These are phyloP conservation scores for Montipora capitata DNA, from an alignment of 92 coral and sea anemone species.

Conservation along the genomic window DNA sequence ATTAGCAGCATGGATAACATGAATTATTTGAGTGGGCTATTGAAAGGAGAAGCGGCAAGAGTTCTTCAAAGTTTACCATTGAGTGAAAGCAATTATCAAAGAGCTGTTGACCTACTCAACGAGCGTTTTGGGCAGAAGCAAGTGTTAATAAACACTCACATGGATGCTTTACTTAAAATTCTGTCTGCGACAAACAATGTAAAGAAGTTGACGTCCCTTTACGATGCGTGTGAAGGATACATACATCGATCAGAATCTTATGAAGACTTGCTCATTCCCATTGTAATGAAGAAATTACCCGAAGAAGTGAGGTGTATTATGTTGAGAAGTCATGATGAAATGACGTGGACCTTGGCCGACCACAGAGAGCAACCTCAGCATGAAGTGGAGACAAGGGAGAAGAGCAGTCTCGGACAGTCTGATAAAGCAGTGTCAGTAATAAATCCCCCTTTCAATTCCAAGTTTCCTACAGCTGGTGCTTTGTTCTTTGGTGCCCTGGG, in stretches of 20 bases:
- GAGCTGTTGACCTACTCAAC: constrained; percentile 30
- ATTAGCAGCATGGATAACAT: constrained; percentile 46
- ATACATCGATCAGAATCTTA: constrained; percentile 6
- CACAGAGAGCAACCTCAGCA: constrained; percentile 14
- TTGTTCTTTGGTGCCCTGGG: constrained; percentile 13
- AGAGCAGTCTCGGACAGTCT: constrained; percentile 25
- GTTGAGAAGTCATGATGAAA: constrained; percentile 35
- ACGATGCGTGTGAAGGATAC: constrained; percentile 5
- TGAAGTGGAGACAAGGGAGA: constrained; percentile 45
- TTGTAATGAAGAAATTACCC: constrained; percentile 35
- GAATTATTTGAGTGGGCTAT: constrained; percentile 44
- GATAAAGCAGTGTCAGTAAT: neutral
- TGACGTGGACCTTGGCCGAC: constrained; percentile 28
- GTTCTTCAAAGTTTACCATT: constrained; percentile 23
- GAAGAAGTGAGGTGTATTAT: constrained; percentile 32
- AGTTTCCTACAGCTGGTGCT: constrained; percentile 11
- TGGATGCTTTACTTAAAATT: constrained; percentile 21
- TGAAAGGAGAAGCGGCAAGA: constrained; percentile 45
- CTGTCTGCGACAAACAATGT: constrained; percentile 20
- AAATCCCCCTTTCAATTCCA: neutral
- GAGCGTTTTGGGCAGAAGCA: constrained; percentile 26
- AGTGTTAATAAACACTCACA: neutral
- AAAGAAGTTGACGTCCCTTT: constrained; percentile 14
- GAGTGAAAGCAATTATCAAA: constrained; percentile 35
- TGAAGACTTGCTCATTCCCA: constrained; percentile 32